These are phyloP conservation scores for Heliconius charithonia DNA, from an alignment of 2,888 invertebrate genomes.

Conservation along the genomic window DNA sequence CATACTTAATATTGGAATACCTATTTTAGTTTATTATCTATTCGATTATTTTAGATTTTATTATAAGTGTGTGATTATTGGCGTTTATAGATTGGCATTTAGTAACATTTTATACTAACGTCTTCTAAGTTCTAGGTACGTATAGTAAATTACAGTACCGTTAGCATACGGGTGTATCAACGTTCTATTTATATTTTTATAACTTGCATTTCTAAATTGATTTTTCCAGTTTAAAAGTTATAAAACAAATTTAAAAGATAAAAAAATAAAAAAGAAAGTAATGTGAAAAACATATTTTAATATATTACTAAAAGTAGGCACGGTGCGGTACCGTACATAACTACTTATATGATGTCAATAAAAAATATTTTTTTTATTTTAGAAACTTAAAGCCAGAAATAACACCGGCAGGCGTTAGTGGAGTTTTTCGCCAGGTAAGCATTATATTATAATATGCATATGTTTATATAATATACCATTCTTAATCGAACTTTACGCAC, in stretches of 20 bases:
- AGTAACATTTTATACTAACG: neutral
- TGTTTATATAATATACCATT: neutral
- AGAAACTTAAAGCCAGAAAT: conserved; percentile 57
- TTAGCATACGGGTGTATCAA: neutral
- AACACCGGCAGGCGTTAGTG: conserved; percentile 57
- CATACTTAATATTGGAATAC: too few species aligned
- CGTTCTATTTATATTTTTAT: neutral
- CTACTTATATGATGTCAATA: neutral
- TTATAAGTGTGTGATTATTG: too few species aligned
- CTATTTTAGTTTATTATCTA: too few species aligned
- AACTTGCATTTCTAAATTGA: neutral
- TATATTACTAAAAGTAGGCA: too few species aligned
- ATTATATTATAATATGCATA: neutral
- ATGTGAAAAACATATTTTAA: neutral
- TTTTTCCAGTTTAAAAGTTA: neutral
- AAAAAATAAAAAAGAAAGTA: neutral
- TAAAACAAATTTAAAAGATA: neutral
- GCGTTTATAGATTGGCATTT: too few species aligned
- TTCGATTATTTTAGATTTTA: too few species aligned
- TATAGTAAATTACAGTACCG: too few species aligned
- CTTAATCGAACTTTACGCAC: neutral
- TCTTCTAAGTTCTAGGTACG: neutral
- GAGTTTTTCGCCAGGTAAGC: conserved; percentile 63
- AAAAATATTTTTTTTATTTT: conserved; percentile 48
- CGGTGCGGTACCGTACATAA: too few species aligned